phyloP scores from a whole-genome alignment of 2,888 invertebrate species.

The Polietes domitor region DNA sequence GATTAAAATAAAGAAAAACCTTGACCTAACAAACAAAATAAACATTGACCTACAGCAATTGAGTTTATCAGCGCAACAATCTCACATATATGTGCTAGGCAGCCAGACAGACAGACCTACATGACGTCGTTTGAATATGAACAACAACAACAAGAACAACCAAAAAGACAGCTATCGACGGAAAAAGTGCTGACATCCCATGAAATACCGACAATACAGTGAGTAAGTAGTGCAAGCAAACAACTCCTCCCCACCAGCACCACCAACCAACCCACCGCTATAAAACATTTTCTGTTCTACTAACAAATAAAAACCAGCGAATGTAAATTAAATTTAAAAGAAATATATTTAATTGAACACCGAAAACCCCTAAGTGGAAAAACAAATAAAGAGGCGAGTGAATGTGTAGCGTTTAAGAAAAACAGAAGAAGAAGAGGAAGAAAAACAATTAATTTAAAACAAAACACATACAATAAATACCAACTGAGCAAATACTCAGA shows the following conservation, averaged over 20 bases:
- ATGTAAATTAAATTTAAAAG: constrained; percentile 28
- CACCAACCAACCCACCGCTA: background rate
- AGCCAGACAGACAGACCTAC: background rate
- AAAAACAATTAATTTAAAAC: constrained; percentile 12
- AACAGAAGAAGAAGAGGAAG: no score
- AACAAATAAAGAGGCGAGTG: background rate
- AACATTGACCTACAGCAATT: constrained; percentile 34
- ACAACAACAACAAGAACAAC: background rate
- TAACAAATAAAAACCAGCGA: background rate
- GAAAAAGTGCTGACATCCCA: constrained; percentile 12
- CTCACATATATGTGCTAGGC: background rate
- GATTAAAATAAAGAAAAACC: constrained; percentile 20
- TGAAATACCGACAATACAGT: background rate
- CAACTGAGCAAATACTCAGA: constrained; percentile 25
- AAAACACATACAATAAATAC: background rate
- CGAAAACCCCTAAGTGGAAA: background rate
- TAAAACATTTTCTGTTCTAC: constrained; percentile 3
- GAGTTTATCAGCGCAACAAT: constrained; percentile 28
- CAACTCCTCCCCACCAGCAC: constrained; percentile 16
- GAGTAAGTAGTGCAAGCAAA: background rate
- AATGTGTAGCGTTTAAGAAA: constrained; percentile 11
- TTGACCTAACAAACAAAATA: constrained; percentile 35
- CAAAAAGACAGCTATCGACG: no score
- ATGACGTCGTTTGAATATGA: no score
- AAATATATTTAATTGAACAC: constrained; percentile 19